Evolutionary conservation across 1,140 invertebrate species (phyloP).

Genomic region (Doryteuthis pealeii): DNA sequence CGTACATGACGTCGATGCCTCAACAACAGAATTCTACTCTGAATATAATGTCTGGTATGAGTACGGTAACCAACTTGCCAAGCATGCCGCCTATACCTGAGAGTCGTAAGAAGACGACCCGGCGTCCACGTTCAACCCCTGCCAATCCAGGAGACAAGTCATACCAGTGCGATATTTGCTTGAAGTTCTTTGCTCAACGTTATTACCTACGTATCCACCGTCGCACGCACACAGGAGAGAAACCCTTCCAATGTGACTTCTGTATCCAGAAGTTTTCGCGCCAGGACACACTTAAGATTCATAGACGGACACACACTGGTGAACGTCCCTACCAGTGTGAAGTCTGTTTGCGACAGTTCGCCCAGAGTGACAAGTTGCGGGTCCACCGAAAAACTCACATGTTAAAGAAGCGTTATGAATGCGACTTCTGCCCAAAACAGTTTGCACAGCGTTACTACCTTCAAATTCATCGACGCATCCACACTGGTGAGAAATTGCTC

Average conservation of each 20-base stretch:
- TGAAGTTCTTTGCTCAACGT: slow-evolving; percentile 28
- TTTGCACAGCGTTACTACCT: too few relatives aligned
- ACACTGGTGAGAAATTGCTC: slow-evolving; percentile 84
- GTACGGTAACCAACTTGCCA: slow-evolving; percentile 88
- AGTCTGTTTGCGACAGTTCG: slow-evolving; percentile 11
- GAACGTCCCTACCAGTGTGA: slow-evolving; percentile 27
- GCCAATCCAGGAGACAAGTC: slow-evolving; percentile 85
- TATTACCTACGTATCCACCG: slow-evolving; percentile 38
- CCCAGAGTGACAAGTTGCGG: slow-evolving; percentile 6
- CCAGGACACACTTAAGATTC: slow-evolving; percentile 22
- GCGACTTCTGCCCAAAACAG: slow-evolving; percentile 16
- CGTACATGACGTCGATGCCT: slow-evolving; percentile 80
- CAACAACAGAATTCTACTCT: slow-evolving; percentile 79
- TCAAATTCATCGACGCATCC: slow-evolving; percentile 52
- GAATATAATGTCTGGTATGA: slow-evolving; percentile 78
- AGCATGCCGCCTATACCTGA: slow-evolving; percentile 71
- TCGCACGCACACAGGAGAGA: slow-evolving; percentile 75
- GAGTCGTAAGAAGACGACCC: slow-evolving; percentile 77
- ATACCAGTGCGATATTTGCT: slow-evolving; percentile 65
- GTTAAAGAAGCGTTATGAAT: slow-evolving; percentile 8
- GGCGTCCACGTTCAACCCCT: slow-evolving; percentile 86
- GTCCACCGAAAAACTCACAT: slow-evolving; percentile 11
- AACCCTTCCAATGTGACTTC: slow-evolving; percentile 84
- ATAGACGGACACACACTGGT: slow-evolving; percentile 24
- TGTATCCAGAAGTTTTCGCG: slow-evolving; percentile 85